phyloP scores from a whole-genome alignment of 2,797 vertebrate species.

The Crocodylus rhombifer region DNA sequence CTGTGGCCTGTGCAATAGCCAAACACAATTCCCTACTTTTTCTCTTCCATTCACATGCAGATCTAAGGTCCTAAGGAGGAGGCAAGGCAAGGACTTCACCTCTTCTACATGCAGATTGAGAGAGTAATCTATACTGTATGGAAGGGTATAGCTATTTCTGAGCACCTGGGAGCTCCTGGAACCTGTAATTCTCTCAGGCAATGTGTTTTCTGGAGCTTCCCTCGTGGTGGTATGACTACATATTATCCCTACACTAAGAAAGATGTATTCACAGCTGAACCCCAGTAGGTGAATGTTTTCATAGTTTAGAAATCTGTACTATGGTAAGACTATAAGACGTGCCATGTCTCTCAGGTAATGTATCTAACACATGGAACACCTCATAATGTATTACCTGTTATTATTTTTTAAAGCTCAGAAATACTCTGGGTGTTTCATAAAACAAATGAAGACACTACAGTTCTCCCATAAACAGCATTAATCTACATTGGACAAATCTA shows the following conservation, averaged over 20 bases:
- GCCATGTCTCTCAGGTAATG: no score
- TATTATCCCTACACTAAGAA: neutral
- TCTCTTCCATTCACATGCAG: neutral
- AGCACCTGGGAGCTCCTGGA: no score
- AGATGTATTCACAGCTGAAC: neutral
- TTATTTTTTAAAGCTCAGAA: neutral
- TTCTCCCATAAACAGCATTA: neutral
- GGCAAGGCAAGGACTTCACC: neutral
- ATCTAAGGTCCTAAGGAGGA: neutral
- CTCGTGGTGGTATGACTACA: no score
- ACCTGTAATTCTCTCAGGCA: no score
- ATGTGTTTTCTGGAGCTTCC: no score
- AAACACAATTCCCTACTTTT: neutral
- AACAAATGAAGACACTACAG: neutral
- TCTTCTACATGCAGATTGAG: no score
- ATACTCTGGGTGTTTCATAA: neutral
- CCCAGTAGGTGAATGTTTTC: neutral
- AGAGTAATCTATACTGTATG: no score
- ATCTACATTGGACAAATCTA: neutral
- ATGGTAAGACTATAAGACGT: neutral
- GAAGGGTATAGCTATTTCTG: no score
- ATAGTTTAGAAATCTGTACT: neutral
- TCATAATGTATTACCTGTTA: neutral
- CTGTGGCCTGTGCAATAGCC: rapidly evolving
- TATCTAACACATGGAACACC: no score